Conservation (phyloP, 2,888 invertebrate genomes). For the Drosophila recens region DNA sequence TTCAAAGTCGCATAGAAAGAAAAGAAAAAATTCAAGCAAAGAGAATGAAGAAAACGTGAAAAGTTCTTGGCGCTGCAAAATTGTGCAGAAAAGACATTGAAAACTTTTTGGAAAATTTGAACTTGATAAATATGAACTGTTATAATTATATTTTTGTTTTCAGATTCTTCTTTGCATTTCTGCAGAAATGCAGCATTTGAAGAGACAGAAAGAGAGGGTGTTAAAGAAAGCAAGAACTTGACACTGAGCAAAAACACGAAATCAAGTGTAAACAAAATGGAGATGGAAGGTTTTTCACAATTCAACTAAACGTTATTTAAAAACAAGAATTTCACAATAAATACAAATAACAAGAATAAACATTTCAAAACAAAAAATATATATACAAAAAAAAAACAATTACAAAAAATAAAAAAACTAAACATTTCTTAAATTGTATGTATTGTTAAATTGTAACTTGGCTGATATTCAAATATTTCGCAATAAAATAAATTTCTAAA, state of each 20-base stretch:
- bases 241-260: constrained; percentile 42
- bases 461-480: no score
- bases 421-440: neutral
- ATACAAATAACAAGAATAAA: neutral
- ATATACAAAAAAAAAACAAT: neutral
- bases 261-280: constrained; percentile 1
- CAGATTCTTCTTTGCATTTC: no score
- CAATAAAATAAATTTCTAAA: neutral
- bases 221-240: constrained; percentile 33
- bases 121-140: constrained; percentile 62
- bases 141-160: neutral
- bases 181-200: no score
- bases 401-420: neutral
- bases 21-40: no score
- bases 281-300: constrained; percentile 22
- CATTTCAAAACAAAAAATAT: neutral
- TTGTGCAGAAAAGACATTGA: constrained; percentile 67
- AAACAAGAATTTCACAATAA: constrained; percentile 22
- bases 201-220: constrained; percentile 4
- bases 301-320: neutral
- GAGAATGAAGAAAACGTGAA: constrained; percentile 28
- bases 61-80: constrained; percentile 69
- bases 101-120: constrained; percentile 59
- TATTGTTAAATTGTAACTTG: no score
- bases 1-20: constrained; percentile 53